Evolutionary conservation across 1,140 invertebrate genomes (phyloP).

Genomic region (Pseudobourletiella spinata): DNA sequence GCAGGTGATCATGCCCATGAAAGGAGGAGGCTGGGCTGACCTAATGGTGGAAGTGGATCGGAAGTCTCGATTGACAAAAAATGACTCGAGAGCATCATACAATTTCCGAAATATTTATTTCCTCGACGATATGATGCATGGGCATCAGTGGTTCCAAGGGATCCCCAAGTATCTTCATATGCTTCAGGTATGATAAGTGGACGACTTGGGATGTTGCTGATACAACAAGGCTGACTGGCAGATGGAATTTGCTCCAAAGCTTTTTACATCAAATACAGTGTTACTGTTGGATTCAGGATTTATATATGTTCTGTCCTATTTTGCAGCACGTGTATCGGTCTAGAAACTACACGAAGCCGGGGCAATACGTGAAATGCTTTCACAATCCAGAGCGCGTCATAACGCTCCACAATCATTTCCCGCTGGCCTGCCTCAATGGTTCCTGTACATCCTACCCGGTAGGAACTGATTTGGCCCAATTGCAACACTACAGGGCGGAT

Average conservation of each 20-base stretch:
- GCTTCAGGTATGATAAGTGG: slow-evolving; percentile 52
- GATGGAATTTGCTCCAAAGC: too few species aligned
- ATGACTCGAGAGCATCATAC: slow-evolving; percentile 70
- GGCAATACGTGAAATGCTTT: slow-evolving; percentile 89
- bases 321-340: slow-evolving; percentile 80
- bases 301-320: neutral
- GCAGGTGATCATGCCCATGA: slow-evolving; percentile 74
- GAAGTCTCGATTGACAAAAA: slow-evolving; percentile 57
- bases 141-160: slow-evolving; percentile 70
- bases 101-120: slow-evolving; percentile 92
- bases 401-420: slow-evolving; percentile 87
- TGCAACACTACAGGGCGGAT: slow-evolving; percentile 87
- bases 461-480: slow-evolving; percentile 68
- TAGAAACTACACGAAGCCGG: slow-evolving; percentile 84
- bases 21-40: slow-evolving; percentile 62
- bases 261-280: too few species aligned
- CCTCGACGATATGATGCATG: slow-evolving; percentile 75
- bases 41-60: slow-evolving; percentile 64
- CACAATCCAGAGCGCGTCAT: slow-evolving; percentile 81
- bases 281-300: too few species aligned
- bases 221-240: too few species aligned
- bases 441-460: slow-evolving; percentile 79
- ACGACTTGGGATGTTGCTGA: too few species aligned
- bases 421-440: slow-evolving; percentile 73
- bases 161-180: slow-evolving; percentile 86